Evolutionary conservation across 2,888 invertebrate genomes (phyloP).

Genomic region (Spodoptera exigua): DNA sequence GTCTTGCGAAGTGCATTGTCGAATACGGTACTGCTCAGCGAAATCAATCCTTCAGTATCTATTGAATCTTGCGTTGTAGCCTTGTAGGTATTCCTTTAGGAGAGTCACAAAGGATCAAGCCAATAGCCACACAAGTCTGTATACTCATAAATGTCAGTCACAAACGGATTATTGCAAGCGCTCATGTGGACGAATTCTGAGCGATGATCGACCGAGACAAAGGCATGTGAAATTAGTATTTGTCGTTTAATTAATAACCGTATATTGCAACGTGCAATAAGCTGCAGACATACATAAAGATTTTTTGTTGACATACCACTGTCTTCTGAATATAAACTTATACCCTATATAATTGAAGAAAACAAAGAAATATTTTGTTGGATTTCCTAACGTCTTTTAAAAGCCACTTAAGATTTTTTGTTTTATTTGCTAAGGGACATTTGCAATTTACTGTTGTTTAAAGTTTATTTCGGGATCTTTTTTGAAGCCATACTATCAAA

Average conservation of each 20-base stretch:
- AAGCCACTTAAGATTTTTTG: too few relatives aligned
- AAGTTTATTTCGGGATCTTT: too few relatives aligned
- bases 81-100: constrained; percentile 40
- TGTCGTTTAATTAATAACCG: constrained; percentile 74
- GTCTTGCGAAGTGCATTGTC: constrained; percentile 20
- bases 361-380: too few relatives aligned
- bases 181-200: constrained; percentile 58
- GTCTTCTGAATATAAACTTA: too few relatives aligned
- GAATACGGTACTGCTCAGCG: constrained; percentile 26
- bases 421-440: too few relatives aligned
- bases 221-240: constrained; percentile 79
- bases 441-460: too few relatives aligned
- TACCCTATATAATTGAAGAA: too few relatives aligned
- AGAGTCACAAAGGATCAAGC: constrained; percentile 56
- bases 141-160: constrained; percentile 62
- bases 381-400: too few relatives aligned
- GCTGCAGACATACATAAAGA: not conserved
- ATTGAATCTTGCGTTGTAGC: constrained; percentile 45
- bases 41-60: constrained; percentile 45
- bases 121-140: constrained; percentile 49
- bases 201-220: constrained; percentile 66
- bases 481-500: too few relatives aligned
- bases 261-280: constrained; percentile 60
- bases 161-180: constrained; percentile 66
- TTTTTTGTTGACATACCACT: too few relatives aligned